These are phyloP conservation scores for Paragorgia papillata DNA, from an alignment of 92 coral and sea anemone genomes.

Conservation along the genomic window DNA sequence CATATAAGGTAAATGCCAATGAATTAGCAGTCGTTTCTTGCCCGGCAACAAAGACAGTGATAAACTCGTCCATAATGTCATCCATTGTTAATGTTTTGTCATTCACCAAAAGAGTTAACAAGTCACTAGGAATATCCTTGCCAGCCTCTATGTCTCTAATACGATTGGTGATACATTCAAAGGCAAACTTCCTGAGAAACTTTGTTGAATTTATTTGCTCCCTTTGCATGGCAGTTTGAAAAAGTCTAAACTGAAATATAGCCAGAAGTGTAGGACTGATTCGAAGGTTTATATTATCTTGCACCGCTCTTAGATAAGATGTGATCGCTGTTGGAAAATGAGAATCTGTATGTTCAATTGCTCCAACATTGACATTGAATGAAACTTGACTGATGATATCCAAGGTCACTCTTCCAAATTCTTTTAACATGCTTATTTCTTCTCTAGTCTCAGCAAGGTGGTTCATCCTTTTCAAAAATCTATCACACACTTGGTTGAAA, in stretches of 20 bases:
- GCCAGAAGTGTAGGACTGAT: constrained; percentile 56
- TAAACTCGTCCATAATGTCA: constrained; percentile 67
- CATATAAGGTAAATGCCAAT: constrained; percentile 67
- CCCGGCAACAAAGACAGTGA: constrained; percentile 55
- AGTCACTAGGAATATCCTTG: constrained; percentile 53
- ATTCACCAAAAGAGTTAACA: constrained; percentile 57
- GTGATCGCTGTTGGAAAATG: constrained; percentile 67
- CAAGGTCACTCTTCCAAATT: constrained; percentile 69
- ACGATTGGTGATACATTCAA: constrained; percentile 11
- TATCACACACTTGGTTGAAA: constrained; percentile 65
- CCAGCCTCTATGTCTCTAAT: constrained; percentile 24
- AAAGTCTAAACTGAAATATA: constrained; percentile 50
- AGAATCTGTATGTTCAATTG: constrained; percentile 52
- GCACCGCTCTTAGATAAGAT: constrained; percentile 47
- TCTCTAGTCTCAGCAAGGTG: constrained; percentile 74
- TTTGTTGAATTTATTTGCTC: constrained; percentile 33
- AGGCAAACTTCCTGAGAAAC: constrained; percentile 64
- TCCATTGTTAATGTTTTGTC: constrained; percentile 53
- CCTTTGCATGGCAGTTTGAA: constrained; percentile 27
- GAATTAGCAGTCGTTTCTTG: constrained; percentile 76
- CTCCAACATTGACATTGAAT: constrained; percentile 61
- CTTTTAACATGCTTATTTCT: constrained; percentile 61
- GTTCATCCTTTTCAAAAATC: constrained; percentile 66
- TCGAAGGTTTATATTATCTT: constrained; percentile 42
- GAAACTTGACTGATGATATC: constrained; percentile 89